These are phyloP conservation scores for Vanessa tameamea DNA, from an alignment of 1,140 invertebrate genomes.

Conservation along the genomic window DNA sequence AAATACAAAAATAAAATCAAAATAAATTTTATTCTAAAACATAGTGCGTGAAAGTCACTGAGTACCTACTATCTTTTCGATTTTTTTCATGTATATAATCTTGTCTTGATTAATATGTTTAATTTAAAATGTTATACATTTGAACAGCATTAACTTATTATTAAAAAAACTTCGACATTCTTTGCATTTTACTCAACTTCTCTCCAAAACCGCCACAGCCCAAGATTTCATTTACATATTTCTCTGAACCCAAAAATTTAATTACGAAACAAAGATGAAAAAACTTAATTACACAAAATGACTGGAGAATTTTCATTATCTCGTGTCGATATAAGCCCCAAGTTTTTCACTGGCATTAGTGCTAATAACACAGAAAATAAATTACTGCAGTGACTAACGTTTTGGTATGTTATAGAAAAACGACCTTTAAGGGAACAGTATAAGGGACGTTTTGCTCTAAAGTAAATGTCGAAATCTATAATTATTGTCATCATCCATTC, in stretches of 20 bases:
- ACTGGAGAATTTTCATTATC: slow-evolving; percentile 29
- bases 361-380: slow-evolving; percentile 34
- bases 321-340: slow-evolving; percentile 24
- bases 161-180: no score
- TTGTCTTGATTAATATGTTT: no score
- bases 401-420: slow-evolving; percentile 16
- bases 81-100: no score
- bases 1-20: no score
- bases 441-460: background rate
- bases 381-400: slow-evolving; percentile 25
- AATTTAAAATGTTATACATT: no score
- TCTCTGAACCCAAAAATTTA: background rate
- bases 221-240: background rate
- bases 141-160: no score
- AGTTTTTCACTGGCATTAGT: slow-evolving; percentile 32
- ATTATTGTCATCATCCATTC: background rate
- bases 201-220: background rate
- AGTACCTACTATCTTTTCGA: no score
- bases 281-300: slow-evolving; percentile 30
- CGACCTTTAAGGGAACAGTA: background rate
- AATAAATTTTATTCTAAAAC: no score
- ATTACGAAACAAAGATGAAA: slow-evolving; percentile 16
- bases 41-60: no score
- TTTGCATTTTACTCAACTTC: no score
- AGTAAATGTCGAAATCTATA: background rate